Percentiles rank a stretch among this genome's conserved stretches.
These are phyloP conservation scores for Neodiprion pinetum DNA, from an alignment of 1,140 invertebrate genomes.

Conservation along the genomic window DNA sequence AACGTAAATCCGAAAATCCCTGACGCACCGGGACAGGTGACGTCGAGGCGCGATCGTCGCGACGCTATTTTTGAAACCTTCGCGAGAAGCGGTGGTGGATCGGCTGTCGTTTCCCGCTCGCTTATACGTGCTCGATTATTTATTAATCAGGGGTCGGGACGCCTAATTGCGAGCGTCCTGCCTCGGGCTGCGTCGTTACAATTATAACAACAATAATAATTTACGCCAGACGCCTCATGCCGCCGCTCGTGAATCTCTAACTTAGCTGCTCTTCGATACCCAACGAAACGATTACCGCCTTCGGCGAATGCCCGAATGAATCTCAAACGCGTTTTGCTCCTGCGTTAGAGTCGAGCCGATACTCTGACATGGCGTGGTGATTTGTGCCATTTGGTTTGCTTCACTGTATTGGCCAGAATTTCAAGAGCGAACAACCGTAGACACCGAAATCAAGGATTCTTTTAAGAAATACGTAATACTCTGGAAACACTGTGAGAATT, in stretches of 20 bases:
- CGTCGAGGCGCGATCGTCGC: background rate
- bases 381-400: background rate
- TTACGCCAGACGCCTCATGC: slow-evolving; percentile 7
- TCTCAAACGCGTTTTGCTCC: background rate
- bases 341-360: no score
- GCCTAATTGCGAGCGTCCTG: background rate
- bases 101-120: background rate
- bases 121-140: no score
- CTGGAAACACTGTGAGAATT: no score
- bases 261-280: background rate
- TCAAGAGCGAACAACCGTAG: background rate
- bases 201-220: slow-evolving; percentile 38
- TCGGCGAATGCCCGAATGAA: background rate
- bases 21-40: background rate
- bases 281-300: background rate
- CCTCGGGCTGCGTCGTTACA: slow-evolving; percentile 31
- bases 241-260: background rate
- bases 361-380: no score
- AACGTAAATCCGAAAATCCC: slow-evolving; percentile 1
- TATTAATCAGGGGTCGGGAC: no score
- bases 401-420: background rate
- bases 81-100: slow-evolving; percentile 19
- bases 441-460: background rate
- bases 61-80: no score
- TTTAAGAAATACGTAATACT: no score